Conservation (phyloP, 2,113 vertebrate species). For the Sinocyclocheilus anophthalmus region DNA sequence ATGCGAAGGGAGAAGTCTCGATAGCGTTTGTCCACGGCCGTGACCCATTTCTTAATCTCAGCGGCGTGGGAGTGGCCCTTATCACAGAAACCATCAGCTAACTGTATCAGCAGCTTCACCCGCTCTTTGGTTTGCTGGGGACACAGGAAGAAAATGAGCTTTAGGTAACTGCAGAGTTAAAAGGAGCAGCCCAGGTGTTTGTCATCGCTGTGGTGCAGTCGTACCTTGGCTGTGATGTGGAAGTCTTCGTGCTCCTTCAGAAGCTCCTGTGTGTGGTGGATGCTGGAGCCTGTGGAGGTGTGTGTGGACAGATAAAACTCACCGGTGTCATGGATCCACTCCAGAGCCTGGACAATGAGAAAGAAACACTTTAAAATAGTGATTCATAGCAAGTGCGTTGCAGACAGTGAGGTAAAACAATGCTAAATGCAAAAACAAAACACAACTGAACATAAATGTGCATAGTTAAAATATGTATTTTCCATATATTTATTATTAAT, state of each 20-base stretch:
- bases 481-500: background rate
- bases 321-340: conserved; percentile 98
- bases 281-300: conserved; percentile 93
- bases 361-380: background rate
- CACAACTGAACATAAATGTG: background rate
- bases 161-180: background rate
- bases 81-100: conserved; percentile 98
- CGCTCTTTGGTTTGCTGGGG: conserved; percentile 98
- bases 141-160: conserved; percentile 47
- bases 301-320: conserved; percentile 98
- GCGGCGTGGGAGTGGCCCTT: conserved; percentile 96
- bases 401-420: background rate
- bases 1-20: conserved; percentile 97
- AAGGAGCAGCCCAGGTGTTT: background rate
- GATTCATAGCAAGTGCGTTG: background rate
- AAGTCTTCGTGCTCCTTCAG: conserved; percentile 98
- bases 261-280: conserved; percentile 96
- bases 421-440: background rate
- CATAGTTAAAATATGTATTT: background rate
- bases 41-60: conserved; percentile 99
- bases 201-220: background rate
- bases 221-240: conserved; percentile 98
- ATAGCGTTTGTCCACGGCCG: conserved; percentile 97
- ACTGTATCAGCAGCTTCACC: conserved; percentile 98
- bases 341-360: conserved; percentile 81